phyloP scores from a whole-genome alignment of 2,888 invertebrate species.

The Drosophila prostipennis region DNA sequence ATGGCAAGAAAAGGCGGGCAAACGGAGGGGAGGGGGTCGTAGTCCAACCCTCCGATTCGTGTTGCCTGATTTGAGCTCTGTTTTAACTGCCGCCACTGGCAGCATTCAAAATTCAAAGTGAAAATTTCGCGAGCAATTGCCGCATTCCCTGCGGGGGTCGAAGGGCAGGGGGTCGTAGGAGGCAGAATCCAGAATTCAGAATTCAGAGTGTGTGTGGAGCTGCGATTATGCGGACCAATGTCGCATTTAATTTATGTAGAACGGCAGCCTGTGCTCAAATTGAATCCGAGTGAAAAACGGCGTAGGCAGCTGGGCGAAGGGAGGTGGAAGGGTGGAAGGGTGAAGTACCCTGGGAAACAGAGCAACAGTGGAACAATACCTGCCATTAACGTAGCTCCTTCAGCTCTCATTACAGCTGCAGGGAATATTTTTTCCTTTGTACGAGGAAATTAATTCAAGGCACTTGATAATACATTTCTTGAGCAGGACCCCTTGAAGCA shows the following conservation, averaged over 20 bases:
- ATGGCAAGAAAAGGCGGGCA: conserved; percentile 9
- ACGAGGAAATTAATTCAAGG: background rate
- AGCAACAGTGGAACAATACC: background rate
- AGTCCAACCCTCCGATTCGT: background rate
- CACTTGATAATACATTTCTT: background rate
- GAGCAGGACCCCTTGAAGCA: background rate
- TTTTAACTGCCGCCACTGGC: conserved; percentile 23
- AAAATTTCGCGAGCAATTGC: conserved; percentile 44
- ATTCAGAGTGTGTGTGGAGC: conserved; percentile 2
- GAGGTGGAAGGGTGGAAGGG: background rate
- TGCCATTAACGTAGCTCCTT: background rate
- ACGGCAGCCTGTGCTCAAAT: conserved; percentile 44
- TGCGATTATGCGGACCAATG: conserved; percentile 48
- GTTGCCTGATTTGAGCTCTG: conserved; percentile 14
- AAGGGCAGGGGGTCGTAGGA: background rate
- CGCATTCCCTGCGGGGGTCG: conserved; percentile 21
- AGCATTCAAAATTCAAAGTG: conserved; percentile 52
- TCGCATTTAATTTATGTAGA: conserved; percentile 53
- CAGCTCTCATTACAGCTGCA: background rate
- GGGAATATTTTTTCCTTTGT: background rate
- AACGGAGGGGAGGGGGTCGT: background rate
- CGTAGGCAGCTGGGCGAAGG: conserved; percentile 11
- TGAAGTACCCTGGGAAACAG: conserved; percentile 7
- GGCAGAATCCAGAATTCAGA: background rate
- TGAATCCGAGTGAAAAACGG: conserved; percentile 46